Evolutionary conservation across 2,888 invertebrate species (phyloP), one percentile per base, ranked within the genome.

Genomic region (Euzophera pinguis): DNA sequence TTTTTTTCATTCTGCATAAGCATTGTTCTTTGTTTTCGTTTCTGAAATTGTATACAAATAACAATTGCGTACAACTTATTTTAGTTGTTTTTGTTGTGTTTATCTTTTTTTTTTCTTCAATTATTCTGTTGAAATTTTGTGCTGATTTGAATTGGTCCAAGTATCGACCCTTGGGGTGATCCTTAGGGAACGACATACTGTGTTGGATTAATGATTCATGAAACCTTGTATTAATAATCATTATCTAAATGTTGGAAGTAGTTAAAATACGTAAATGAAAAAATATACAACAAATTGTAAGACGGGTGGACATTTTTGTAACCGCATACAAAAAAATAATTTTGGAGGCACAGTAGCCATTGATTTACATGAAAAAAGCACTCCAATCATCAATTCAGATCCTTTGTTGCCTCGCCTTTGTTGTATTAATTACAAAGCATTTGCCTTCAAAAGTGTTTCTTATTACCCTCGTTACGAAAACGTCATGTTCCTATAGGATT

Each of bases 401-500:
- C 12, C 37, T 35, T 37, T 48, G 17, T 37, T 48, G 12, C 47
- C 22, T 17, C 9, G 8, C 35, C 12, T 37, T 17, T 48, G 47
- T 37, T 37, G 16, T 35, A 48, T 37, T 48, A 48, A 48, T 48
- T 48, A 48, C 13, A 37, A 48, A 37, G 47, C 22, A 34, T 22
- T 48, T 37, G 37, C 16, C 37, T 10, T 27, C 12, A 48, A 48
- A 37, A 48, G 47, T 48, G 47, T 48, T 45, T 48, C 37, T 48
- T 48, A 48, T 48, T 48, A 37, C 47, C 47, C 47, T 48, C 10
- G 47, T 48, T 48, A 48, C 35, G 47, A 48, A 48, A 48, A 48
- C 37, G 47, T 48, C 47, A 22, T 17, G 47, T 48, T 48, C 22
- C 37, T 35, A 37, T 48, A 16, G 37, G 37, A 13, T 48, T 22